phyloP scores from a whole-genome alignment of 2,113 vertebrate genomes.

The Spheniscus mendiculus region DNA sequence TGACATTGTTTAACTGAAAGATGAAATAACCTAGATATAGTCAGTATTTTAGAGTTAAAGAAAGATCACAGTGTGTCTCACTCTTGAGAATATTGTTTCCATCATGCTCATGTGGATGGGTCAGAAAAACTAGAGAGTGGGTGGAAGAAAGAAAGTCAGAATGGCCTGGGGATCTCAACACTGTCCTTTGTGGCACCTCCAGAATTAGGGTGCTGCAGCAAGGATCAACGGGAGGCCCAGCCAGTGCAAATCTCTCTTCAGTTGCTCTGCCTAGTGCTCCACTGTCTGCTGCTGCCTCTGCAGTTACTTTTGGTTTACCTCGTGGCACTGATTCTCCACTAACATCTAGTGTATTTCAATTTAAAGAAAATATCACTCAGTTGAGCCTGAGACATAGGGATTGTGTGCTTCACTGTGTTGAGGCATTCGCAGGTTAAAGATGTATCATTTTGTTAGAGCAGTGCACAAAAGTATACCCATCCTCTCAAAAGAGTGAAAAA shows the following conservation, averaged over 20 bases:
- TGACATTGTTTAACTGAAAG: not conserved
- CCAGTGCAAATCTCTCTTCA: not conserved
- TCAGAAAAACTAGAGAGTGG: not conserved
- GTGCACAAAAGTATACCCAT: not conserved
- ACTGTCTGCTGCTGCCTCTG: not conserved
- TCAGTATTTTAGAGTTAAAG: not conserved
- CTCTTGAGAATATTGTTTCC: not conserved
- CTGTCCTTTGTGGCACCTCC: not conserved
- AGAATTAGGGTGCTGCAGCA: not conserved
- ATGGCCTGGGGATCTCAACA: not conserved
- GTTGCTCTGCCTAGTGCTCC: not conserved
- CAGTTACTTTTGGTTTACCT: not conserved
- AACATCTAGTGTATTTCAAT: not conserved
- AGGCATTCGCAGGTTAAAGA: not conserved
- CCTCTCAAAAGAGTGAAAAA: not conserved
- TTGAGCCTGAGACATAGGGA: not conserved
- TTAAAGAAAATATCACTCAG: not conserved
- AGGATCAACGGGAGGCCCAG: not conserved
- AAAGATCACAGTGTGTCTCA: not conserved
- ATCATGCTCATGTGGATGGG: accelerated
- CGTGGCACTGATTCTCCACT: not conserved
- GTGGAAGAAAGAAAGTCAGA: not conserved
- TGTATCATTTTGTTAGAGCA: not conserved
- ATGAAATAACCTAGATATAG: not conserved
- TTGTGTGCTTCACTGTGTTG: not conserved